Evolutionary conservation across 2,113 vertebrate species (phyloP), one percentile per base, ranked within the genome.

Genomic region (Etheostoma spectabile): DNA sequence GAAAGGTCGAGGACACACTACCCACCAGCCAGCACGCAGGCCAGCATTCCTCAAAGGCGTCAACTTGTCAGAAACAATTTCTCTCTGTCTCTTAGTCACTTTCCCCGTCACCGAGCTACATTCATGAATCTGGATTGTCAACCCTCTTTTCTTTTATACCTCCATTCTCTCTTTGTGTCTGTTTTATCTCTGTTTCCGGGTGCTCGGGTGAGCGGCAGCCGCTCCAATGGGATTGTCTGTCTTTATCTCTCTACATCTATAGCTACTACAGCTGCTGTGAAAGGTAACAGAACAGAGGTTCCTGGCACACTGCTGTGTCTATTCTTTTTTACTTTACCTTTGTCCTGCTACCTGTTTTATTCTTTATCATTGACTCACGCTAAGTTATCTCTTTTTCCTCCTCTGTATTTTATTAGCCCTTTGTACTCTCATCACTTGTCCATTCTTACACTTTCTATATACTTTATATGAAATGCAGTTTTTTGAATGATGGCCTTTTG

Each of bases 1-100:
- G 55, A 93, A 91, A 93, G 86, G 90, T 90, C 77, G 69, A 84
- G 83, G 85, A 89, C 74, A 42, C 80, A 63, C 59, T 60, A 61
- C 51, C 83, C 79, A 89, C 65, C 80, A 85, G 84, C 69, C 74
- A 66, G 56, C 11, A 3, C 4, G 19, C 18, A 10, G 62, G 73
- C 84, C 77, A 89, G 73, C 62, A 24, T 86, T 88, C 79, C 72
- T 92, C 82, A 88, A 89, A 89, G 83, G 82, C 64, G 72, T 84
- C 82, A 79, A 33, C 84, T 85, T 89, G 87, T 92, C 93, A 92
- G 51, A 90, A 90, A 78, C 79, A 48, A 63, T 89, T 90, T 92
- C 66, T 68, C 42, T 88, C 84, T 72, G 65, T 89, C 79, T 88
- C 86, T 80, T 76, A 69, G 78, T 87, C 82, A 75, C 84, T 82